Conservation (phyloP, 2,113 vertebrate genomes). For the Scolopax mira region DNA sequence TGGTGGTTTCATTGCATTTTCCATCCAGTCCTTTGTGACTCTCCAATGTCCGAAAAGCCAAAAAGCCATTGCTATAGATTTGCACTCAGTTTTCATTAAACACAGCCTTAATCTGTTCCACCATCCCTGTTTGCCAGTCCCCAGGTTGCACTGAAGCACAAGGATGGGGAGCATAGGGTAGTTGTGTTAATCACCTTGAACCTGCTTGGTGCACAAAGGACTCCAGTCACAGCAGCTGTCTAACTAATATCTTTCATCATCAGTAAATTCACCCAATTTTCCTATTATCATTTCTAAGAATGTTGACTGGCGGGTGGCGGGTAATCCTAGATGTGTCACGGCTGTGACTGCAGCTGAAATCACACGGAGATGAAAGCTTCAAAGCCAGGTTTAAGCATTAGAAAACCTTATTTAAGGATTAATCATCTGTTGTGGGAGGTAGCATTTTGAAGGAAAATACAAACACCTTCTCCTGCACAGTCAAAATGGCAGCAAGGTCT, state of each 20-base stretch:
- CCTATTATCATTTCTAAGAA: background rate
- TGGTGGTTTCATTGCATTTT: background rate
- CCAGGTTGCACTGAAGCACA: background rate
- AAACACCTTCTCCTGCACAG: background rate
- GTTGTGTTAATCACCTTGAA: background rate
- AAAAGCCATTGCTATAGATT: background rate
- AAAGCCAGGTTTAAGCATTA: background rate
- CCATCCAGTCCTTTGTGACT: background rate
- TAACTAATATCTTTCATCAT: background rate
- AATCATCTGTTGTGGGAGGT: background rate
- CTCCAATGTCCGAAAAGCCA: background rate
- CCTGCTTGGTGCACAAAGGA: background rate
- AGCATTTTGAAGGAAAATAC: background rate
- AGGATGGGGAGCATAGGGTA: background rate
- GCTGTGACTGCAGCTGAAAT: background rate
- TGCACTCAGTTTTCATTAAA: background rate
- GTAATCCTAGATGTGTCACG: background rate
- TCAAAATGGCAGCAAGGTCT: background rate
- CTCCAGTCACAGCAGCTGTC: background rate
- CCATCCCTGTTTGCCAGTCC: rapidly evolving
- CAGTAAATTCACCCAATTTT: background rate
- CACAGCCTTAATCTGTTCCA: background rate
- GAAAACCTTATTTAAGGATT: background rate
- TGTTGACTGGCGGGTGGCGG: background rate
- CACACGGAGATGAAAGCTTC: background rate